Percentiles rank a stretch among this genome's conserved stretches.
These are phyloP conservation scores for Meriones unguiculatus DNA, from an alignment of 2,113 vertebrate genomes.

Conservation along the genomic window DNA sequence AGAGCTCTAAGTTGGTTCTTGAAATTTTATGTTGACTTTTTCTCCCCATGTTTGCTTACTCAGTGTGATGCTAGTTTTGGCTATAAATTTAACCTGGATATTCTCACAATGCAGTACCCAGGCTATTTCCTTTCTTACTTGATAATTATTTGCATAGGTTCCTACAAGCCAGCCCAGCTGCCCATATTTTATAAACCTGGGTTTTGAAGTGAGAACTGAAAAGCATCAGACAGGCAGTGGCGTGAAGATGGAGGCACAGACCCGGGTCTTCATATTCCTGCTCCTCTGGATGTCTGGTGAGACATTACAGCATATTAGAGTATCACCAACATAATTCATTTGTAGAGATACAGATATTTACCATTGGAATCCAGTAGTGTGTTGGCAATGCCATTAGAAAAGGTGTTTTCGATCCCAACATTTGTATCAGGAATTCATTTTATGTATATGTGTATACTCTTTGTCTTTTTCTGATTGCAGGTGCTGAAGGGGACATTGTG, in stretches of 20 bases:
- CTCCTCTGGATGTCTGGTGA: no score
- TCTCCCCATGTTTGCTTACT: neutral
- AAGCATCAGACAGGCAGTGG: neutral
- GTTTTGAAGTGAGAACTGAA: neutral
- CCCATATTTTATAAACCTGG: no score
- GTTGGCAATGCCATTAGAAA: neutral
- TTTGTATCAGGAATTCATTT: neutral
- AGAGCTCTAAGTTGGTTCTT: no score
- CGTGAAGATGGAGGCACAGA: neutral
- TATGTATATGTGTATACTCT: neutral
- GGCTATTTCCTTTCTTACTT: neutral
- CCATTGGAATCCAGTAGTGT: neutral
- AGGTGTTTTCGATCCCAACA: no score
- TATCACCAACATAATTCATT: neutral
- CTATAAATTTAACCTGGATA: neutral
- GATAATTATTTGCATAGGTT: neutral
- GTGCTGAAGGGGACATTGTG: neutral
- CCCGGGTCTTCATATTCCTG: no score
- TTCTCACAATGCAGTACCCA: fast-evolving
- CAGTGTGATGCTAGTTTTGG: neutral
- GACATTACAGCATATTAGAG: no score
- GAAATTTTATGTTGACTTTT: neutral
- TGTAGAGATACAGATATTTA: neutral
- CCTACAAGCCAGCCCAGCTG: neutral
- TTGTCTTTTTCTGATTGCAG: neutral